phyloP scores from a whole-genome alignment of 2,888 invertebrate genomes.

The Halictus ligatus region DNA sequence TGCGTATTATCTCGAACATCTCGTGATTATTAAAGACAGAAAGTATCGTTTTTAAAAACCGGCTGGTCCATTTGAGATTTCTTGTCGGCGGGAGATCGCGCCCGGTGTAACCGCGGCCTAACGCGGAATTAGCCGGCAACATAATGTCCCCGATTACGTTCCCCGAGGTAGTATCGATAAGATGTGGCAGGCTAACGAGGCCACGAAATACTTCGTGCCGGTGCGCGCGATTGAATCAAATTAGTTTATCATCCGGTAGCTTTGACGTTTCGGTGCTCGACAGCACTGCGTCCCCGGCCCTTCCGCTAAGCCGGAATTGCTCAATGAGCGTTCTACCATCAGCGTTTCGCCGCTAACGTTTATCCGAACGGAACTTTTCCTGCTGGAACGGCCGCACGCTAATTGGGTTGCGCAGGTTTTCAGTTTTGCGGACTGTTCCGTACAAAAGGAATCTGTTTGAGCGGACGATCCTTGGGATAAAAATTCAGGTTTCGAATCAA shows the following conservation, averaged over 20 bases:
- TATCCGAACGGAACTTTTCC: background rate
- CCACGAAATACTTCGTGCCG: background rate
- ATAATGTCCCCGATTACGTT: conserved; percentile 14
- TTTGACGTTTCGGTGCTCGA: background rate
- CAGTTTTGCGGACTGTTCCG: background rate
- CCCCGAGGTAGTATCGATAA: background rate
- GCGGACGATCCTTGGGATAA: background rate
- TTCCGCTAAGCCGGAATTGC: conserved; percentile 5
- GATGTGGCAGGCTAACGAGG: conserved; percentile 10
- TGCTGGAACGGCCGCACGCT: background rate
- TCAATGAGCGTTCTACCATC: background rate
- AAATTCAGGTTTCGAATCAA: background rate
- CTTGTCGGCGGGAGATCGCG: background rate
- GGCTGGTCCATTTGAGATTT: background rate
- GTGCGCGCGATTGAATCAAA: background rate
- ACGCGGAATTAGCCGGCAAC: conserved; percentile 54
- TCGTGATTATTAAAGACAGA: background rate
- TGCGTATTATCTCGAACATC: too few species aligned
- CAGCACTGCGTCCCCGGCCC: background rate
- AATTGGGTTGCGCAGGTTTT: background rate
- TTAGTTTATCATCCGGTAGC: background rate
- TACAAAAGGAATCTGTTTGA: background rate
- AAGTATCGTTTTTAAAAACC: background rate
- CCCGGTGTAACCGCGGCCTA: background rate
- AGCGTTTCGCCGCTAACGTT: background rate